Base-by-base conservation (phyloP, 1,140 invertebrate genomes). In the silkworm (Bombyx mori) region DNA sequence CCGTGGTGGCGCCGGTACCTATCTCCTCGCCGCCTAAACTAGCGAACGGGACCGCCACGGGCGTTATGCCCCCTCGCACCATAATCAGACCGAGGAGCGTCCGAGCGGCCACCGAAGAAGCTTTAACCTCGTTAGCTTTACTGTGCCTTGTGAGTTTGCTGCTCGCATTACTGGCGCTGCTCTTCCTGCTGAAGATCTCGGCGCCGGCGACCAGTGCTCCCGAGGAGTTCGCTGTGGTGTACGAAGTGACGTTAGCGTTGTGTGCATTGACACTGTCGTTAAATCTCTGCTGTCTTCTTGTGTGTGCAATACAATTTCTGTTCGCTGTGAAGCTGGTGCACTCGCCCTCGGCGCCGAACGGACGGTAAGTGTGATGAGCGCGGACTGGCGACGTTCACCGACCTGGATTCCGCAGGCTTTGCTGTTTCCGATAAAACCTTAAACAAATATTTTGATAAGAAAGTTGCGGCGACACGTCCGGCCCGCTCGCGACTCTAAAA, bases 291-390 rank as follows among this genome's bases (percentile, higher is more conserved):
- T 97, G 96, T 79, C 89, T 97, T 46, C 91, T 98, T 61, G 95
- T 98, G 58, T 98, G 96, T 90, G 94, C 95, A 61, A 96, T 97
- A 71, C 96, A 98, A 89, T 97, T 97, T 89, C 91, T 97, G 67
- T 97, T 97, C 81, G 94, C 95, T 35, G 94, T 97, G 57, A 97
- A 97, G 89, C 91, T 98, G 71, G 92, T 96, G 62, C 93, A 95
- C 69, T 93, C 94, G 43, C 92, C 90, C 10, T 89, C 75, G 80
- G 92, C 87, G 76, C 91, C 82, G 82, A 90, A 80, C 71, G 87
- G 85, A 75, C 78, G 86, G 86, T 88, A 70, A 81, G 85, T 80
- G 3, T 35, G 22, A 8, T 51, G 0, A 35, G 10, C 42, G 42
- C 9, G 12, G 42, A 26, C 3, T 26, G 3, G 22, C 6, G 49